Evolutionary conservation across 2,797 vertebrate genomes (phyloP).

Genomic region (Sebastes kiyomatsui): DNA sequence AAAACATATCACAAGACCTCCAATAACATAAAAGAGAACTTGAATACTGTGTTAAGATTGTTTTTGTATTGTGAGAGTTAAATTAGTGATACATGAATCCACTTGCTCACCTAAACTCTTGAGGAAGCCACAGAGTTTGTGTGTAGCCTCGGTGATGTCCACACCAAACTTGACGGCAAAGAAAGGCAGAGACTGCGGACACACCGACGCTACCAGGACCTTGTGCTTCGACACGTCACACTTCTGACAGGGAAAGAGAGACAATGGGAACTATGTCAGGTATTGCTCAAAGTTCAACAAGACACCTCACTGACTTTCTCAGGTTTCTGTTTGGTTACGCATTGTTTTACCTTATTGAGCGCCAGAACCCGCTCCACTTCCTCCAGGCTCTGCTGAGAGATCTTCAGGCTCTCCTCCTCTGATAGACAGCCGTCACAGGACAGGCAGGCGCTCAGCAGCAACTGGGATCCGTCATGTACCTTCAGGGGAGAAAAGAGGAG

Average conservation of each 20-base stretch:
- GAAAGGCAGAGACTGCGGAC: conserved; percentile 95
- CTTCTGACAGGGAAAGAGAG: conserved; percentile 77
- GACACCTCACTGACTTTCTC: not conserved
- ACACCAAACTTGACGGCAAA: conserved; percentile 92
- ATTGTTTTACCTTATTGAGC: conserved; percentile 89
- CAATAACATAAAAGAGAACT: not conserved
- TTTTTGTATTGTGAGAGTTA: not conserved
- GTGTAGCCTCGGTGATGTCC: conserved; percentile 87
- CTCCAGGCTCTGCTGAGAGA: conserved; percentile 91
- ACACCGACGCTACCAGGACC: conserved; percentile 91
- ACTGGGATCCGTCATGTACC: conserved; percentile 84
- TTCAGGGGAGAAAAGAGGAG: conserved; percentile 29
- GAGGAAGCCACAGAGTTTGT: conserved; percentile 92
- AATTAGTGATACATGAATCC: not conserved
- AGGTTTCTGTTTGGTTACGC: not conserved
- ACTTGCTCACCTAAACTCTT: conserved; percentile 89
- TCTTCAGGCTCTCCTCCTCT: conserved; percentile 87
- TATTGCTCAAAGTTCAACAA: not conserved
- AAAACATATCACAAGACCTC: not conserved
- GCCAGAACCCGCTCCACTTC: conserved; percentile 87
- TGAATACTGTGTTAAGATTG: not conserved
- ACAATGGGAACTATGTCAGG: not conserved
- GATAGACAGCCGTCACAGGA: conserved; percentile 94
- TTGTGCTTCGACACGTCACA: conserved; percentile 92
- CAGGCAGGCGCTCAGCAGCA: conserved; percentile 93